These are phyloP conservation scores for Zaprionus lachaisei DNA, from an alignment of 1,140 invertebrate species.

Conservation along the genomic window DNA sequence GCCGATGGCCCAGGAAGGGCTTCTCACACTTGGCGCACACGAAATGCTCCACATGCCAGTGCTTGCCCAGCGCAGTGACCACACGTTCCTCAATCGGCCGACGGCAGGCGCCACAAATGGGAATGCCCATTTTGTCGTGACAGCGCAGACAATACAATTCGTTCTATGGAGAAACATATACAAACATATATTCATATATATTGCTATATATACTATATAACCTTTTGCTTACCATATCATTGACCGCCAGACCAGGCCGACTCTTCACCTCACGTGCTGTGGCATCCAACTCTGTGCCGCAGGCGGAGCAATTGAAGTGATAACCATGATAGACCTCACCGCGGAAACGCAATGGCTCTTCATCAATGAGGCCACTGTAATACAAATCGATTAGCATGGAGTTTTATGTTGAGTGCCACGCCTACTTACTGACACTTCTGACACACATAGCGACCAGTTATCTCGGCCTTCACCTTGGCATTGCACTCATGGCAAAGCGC, in stretches of 20 bases:
- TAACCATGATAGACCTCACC: slow-evolving; percentile 99
- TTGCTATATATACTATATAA: background rate
- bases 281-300: slow-evolving; percentile 93
- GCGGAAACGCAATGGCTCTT: slow-evolving; percentile 97
- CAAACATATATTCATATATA: background rate
- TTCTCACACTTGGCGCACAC: slow-evolving; percentile 99
- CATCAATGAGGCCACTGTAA: slow-evolving; percentile 96
- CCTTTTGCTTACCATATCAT: slow-evolving; percentile 88
- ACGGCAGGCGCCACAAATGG: slow-evolving; percentile 98
- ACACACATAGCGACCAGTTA: slow-evolving; percentile 98
- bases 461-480: slow-evolving; percentile 96
- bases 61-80: slow-evolving; percentile 98
- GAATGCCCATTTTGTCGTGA: slow-evolving; percentile 99
- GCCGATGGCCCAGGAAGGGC: slow-evolving; percentile 98
- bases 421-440: slow-evolving; percentile 98
- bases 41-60: slow-evolving; percentile 99
- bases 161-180: slow-evolving; percentile 86
- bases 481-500: slow-evolving; percentile 99
- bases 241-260: slow-evolving; percentile 94
- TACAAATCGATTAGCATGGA: background rate
- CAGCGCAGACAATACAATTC: slow-evolving; percentile 99
- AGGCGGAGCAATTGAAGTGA: slow-evolving; percentile 98
- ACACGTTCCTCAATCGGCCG: slow-evolving; percentile 98
- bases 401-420: background rate
- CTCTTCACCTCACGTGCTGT: slow-evolving; percentile 98